phyloP scores from a whole-genome alignment of 1,140 invertebrate species.

The Sinella curviseta region DNA sequence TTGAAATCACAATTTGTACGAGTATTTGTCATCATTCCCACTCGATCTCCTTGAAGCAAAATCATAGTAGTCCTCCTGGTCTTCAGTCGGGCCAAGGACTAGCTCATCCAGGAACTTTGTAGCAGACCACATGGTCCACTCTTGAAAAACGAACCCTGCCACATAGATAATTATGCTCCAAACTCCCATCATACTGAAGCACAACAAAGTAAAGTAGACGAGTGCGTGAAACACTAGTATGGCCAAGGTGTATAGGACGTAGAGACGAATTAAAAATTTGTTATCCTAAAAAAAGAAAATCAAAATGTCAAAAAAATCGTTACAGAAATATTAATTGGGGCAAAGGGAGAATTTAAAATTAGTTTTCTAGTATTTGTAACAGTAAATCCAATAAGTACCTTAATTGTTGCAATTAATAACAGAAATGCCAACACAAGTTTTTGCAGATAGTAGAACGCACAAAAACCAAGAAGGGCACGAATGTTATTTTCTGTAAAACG shows the following conservation, averaged over 20 bases:
- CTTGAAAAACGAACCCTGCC: neutral
- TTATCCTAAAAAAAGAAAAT: neutral
- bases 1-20: constrained; percentile 7
- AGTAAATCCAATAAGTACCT: neutral
- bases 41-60: neutral
- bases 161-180: neutral
- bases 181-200: neutral
- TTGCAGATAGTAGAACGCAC: constrained; percentile 10
- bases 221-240: neutral
- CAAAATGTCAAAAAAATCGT: neutral
- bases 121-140: neutral
- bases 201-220: neutral
- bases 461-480: neutral
- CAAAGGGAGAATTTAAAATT: neutral
- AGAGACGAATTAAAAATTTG: constrained; percentile 9
- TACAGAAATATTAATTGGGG: neutral
- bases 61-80: neutral
- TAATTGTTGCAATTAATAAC: neutral
- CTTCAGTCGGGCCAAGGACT: neutral
- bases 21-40: neutral
- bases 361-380: too few species aligned
- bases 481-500: neutral
- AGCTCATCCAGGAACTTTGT: neutral
- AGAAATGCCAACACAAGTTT: neutral
- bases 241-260: neutral